These are phyloP conservation scores for Lithobates sylvaticus DNA, from an alignment of 2,797 vertebrate genomes.

Conservation along the genomic window DNA sequence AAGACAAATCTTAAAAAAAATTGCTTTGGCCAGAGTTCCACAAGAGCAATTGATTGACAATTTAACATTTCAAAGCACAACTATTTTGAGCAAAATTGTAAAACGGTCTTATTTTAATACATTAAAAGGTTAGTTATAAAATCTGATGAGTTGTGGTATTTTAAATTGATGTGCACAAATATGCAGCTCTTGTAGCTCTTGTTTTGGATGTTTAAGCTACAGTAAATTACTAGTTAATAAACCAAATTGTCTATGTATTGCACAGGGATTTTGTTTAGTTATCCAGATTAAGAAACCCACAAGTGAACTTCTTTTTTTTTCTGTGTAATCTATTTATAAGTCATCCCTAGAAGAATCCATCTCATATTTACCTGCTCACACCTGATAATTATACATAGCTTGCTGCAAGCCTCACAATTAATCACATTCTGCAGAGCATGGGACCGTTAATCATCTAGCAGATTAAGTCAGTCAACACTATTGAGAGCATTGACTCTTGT, in stretches of 20 bases:
- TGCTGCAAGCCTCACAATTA: constrained; percentile 60
- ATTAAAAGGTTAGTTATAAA: too few relatives aligned
- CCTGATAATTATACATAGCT: constrained; percentile 62
- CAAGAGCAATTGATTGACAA: not conserved
- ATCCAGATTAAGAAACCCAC: constrained; percentile 26
- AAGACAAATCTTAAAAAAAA: too few relatives aligned
- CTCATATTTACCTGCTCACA: constrained; percentile 62
- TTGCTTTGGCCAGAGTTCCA: too few relatives aligned
- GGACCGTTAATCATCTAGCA: constrained; percentile 59
- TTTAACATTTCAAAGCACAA: not conserved
- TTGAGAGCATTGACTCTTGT: constrained; percentile 59
- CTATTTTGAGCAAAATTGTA: not conserved
- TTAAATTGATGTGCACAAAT: too few relatives aligned
- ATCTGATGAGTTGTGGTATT: too few relatives aligned
- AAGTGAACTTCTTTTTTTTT: not conserved
- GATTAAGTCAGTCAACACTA: constrained; percentile 63
- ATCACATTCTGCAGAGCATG: constrained; percentile 59
- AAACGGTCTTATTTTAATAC: not conserved
- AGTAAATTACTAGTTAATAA: constrained; percentile 13
- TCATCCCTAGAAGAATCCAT: constrained; percentile 47
- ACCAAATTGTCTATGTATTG: not conserved
- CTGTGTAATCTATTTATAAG: constrained; percentile 45
- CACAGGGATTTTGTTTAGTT: constrained; percentile 25
- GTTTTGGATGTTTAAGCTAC: not conserved
- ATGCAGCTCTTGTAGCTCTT: not conserved